These are phyloP conservation scores for Acanthosepion pharaonis DNA, from an alignment of 2,888 invertebrate species.

Conservation along the genomic window DNA sequence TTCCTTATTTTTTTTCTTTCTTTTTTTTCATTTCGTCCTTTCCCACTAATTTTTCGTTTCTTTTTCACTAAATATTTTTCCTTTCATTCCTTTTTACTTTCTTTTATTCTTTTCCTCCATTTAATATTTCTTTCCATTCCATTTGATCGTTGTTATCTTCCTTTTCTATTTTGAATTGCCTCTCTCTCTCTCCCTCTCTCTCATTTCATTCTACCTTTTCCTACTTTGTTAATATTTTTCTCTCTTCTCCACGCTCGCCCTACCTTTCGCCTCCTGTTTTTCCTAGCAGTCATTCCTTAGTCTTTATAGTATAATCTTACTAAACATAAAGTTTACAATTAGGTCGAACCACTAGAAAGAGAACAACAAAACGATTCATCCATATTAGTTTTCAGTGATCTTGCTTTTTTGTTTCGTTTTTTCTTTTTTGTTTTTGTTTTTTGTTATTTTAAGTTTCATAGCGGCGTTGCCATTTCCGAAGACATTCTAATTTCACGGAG, in stretches of 20 bases:
- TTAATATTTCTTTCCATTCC: background rate
- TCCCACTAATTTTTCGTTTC: background rate
- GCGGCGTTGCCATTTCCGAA: background rate
- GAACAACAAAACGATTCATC: background rate
- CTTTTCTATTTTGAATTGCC: too few species aligned
- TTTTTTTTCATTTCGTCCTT: background rate
- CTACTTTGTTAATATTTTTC: background rate
- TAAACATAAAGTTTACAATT: background rate
- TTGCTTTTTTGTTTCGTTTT: background rate
- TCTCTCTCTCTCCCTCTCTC: background rate
- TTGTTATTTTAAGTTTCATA: background rate
- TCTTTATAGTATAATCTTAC: background rate
- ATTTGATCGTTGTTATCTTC: too few species aligned
- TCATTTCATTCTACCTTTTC: background rate
- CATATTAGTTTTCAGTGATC: background rate
- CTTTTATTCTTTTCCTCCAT: background rate
- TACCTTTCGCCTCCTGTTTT: too few species aligned
- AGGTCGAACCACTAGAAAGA: background rate
- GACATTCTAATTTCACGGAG: slow-evolving; percentile 33
- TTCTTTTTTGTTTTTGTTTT: background rate
- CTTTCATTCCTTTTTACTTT: background rate
- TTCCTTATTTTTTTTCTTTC: background rate
- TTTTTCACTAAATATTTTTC: background rate
- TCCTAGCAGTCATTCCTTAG: background rate
- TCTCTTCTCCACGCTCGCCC: too few species aligned